phyloP scores from a whole-genome alignment of 53 echinoderm and acorn worm genomes.

The Luidia sarsii region DNA sequence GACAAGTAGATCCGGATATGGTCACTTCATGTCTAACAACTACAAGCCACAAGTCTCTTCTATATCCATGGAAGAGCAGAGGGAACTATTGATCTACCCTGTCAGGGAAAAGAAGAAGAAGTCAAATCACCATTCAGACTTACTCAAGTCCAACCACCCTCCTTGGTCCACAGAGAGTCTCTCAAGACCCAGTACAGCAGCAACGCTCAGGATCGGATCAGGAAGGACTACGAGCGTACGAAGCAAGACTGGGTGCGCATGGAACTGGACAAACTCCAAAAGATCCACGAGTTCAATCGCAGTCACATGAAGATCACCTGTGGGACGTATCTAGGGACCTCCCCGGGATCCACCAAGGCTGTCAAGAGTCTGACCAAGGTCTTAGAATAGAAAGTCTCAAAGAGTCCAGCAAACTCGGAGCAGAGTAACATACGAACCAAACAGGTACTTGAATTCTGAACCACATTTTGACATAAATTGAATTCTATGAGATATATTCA shows the following conservation, averaged over 20 bases:
- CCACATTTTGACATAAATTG: no score
- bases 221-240: slow-evolving; percentile 83
- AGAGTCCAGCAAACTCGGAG: slow-evolving; percentile 82
- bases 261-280: slow-evolving; percentile 79
- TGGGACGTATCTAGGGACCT: slow-evolving; percentile 92
- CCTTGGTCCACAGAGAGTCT: slow-evolving; percentile 87
- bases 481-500: no score
- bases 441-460: no score
- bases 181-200: slow-evolving; percentile 88
- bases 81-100: no score
- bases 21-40: no score
- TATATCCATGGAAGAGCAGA: no score
- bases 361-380: slow-evolving; percentile 78
- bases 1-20: no score
- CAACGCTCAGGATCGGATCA: slow-evolving; percentile 75
- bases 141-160: no score
- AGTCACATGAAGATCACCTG: slow-evolving; percentile 94
- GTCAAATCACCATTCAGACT: no score
- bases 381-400: slow-evolving; percentile 57
- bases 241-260: slow-evolving; percentile 93
- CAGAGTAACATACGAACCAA: no score
- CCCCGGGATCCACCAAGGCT: slow-evolving; percentile 78
- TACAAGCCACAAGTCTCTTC: no score
- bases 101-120: no score
- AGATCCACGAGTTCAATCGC: slow-evolving; percentile 85